These are phyloP conservation scores for Mythimna loreyi DNA, from an alignment of 2,888 invertebrate species.

Conservation along the genomic window DNA sequence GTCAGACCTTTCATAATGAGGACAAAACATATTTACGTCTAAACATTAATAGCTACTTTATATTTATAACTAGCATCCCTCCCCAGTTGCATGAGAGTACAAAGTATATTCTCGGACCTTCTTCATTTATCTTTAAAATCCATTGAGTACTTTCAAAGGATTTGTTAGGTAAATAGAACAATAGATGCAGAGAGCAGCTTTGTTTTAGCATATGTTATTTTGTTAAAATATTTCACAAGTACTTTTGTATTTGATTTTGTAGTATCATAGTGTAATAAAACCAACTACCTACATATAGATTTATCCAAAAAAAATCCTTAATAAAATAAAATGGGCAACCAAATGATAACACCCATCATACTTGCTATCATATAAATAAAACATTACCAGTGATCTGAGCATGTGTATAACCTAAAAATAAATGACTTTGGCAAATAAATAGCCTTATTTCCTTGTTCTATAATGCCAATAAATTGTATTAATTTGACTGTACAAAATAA, in stretches of 20 bases:
- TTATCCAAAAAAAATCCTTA: background rate
- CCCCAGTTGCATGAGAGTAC: background rate
- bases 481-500: conserved; percentile 4
- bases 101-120: too few relatives aligned
- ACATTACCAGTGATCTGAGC: conserved; percentile 27
- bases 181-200: too few relatives aligned
- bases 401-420: conserved; percentile 61
- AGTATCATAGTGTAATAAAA: background rate
- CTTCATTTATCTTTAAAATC: too few relatives aligned
- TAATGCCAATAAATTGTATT: conserved; percentile 3
- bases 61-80: background rate
- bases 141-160: too few relatives aligned
- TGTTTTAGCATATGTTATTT: background rate
- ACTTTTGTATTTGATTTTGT: background rate
- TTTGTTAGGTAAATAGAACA: too few relatives aligned
- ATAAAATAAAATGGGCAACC: background rate
- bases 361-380: conserved; percentile 1
- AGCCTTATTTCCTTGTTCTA: conserved; percentile 26
- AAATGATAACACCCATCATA: conserved; percentile 1
- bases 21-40: background rate
- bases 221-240: background rate
- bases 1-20: conserved; percentile 15
- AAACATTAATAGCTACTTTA: background rate
- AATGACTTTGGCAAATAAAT: conserved; percentile 16
- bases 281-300: conserved; percentile 35